Evolutionary conservation across 1,140 invertebrate species (phyloP), one percentile per base, ranked within the genome.

Genomic region (Tetramorium parvispinum): DNA sequence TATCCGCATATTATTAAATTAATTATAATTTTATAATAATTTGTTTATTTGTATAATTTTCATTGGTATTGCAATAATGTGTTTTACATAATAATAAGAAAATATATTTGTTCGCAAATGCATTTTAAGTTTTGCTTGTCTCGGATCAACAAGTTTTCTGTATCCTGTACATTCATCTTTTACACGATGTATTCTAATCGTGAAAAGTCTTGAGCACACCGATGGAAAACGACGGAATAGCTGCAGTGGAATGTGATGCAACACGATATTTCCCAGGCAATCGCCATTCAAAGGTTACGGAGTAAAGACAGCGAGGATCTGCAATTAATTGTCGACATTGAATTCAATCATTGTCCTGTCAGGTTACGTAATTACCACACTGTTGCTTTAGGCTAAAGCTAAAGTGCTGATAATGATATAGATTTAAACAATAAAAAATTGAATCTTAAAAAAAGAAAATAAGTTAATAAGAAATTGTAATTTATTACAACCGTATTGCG

Each of bases 271-370:
- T 88, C 86, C 87, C 87, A 91, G 32, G 87, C 73, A 59, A 10
- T 40, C 37, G 37, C 66, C 57, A 88, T 57, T 76, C 49, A 91
- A 91, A 91, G 89, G 89, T 91, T 88, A 91, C 89, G 5, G 43
- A 61, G 82, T 77, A 70, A 85, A 59, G 76, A 76, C 53, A 46
- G 46, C 18, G 78, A n/a, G 53, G 46, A 86, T 87, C 73, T 16
- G 27, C 43, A 61, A 63, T 88, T 89, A 83, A 88, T 89, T 75
- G 61, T 8, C 68, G 71, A 71, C 71, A 90, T 90, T 77, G 81
- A 55, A 76, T 65, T 40, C 53, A 55, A 66, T 73, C 21, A 73
- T 83, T 73, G 70, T 83, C 24, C 24, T 46, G 24, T 73, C 40
- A 18, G 49, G 79, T 75, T 73, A 61, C 40, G 27, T 59, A 83